Percentiles rank a stretch among this genome's conserved stretches.
Conservation (phyloP, 1,140 invertebrate species). For the Hylyphantes graminicola region DNA sequence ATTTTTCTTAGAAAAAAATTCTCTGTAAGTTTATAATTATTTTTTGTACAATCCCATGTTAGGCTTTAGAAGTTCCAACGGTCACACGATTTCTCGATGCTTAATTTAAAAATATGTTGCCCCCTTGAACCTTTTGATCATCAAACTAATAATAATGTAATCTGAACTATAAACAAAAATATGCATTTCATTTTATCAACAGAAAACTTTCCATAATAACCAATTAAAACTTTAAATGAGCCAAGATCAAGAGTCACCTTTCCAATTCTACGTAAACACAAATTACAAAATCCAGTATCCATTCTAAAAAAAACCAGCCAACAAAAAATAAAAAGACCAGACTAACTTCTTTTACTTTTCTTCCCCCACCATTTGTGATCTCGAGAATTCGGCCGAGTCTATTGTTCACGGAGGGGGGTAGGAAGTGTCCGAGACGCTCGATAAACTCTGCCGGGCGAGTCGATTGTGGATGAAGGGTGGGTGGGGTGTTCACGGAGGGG, state of each 20-base stretch:
- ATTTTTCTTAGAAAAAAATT: too few species aligned
- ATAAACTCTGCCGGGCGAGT: constrained; percentile 42
- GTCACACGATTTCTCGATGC: too few species aligned
- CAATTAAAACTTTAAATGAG: not conserved
- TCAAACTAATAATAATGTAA: too few species aligned
- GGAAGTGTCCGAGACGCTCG: constrained; percentile 37
- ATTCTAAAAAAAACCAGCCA: not conserved
- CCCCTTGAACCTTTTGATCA: too few species aligned
- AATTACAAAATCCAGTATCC: constrained; percentile 1
- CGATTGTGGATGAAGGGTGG: constrained; percentile 7
- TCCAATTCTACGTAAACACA: not conserved
- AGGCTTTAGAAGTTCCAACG: too few species aligned
- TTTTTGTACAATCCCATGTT: too few species aligned
- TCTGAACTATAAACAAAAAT: too few species aligned
- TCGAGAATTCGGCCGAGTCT: constrained; percentile 28
- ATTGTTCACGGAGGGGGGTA: constrained; percentile 8
- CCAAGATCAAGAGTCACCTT: not conserved
- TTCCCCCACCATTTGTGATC: constrained; percentile 22
- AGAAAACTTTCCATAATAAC: too few species aligned
- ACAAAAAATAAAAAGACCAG: constrained; percentile 15
- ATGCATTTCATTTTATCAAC: too few species aligned
- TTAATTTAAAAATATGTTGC: too few species aligned
- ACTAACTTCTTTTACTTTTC: constrained; percentile 37
- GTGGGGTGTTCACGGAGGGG: too few species aligned
- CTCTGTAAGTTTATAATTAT: too few species aligned